Base-by-base conservation (phyloP, 2,888 invertebrate genomes). In the Megaustenia siamemsis region DNA sequence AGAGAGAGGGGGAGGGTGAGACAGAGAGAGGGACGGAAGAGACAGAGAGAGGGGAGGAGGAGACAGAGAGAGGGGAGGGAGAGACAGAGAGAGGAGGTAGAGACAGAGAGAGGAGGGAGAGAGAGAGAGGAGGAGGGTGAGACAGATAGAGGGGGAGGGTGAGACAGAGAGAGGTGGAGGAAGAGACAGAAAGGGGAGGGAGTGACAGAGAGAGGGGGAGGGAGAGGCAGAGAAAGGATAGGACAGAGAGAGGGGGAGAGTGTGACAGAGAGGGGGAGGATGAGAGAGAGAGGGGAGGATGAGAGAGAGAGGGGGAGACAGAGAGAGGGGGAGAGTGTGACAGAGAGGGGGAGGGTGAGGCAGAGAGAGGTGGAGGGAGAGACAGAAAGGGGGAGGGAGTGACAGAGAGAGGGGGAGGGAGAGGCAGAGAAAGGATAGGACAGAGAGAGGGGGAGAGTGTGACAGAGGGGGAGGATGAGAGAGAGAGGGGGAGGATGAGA, bases 301-400 rank as follows among this genome's bases (percentile, higher is more conserved):
- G 80, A n/a, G 56, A 12, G 53, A 53, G 32, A 53, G 76, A 53
- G 76, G 18, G 76, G 3, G 15, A 63, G 60, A 63, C 40, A 63
- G 78, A 78, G 78, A 78, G 40, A 63, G 63, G 24, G 63, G 24
- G 63, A 40, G 63, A 32, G 40, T 63, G 63, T 35, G 78, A 60
- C 63, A 78, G 60, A 35, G 40, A 60, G 63, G 35, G 78, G 63
- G 78, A 78, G 60, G 38, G 38, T 63, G 60, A 60, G 78, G 18
- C n/a, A 78, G 63, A 63, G 40, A 32, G 60, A 63, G 63, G 4
- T 15, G 38, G 40, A 60, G 63, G 38, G 60, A n/a, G 32, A 53
- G 60, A 12, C 35, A 28, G 60, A 60, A 53, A 45, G 45, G 21
- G 21, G 40, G 24, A 38, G 66, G 24, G 66, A 69, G n/a, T 28